Evolutionary conservation across 2,888 invertebrate species (phyloP).

Genomic region (Thalpophila matura): DNA sequence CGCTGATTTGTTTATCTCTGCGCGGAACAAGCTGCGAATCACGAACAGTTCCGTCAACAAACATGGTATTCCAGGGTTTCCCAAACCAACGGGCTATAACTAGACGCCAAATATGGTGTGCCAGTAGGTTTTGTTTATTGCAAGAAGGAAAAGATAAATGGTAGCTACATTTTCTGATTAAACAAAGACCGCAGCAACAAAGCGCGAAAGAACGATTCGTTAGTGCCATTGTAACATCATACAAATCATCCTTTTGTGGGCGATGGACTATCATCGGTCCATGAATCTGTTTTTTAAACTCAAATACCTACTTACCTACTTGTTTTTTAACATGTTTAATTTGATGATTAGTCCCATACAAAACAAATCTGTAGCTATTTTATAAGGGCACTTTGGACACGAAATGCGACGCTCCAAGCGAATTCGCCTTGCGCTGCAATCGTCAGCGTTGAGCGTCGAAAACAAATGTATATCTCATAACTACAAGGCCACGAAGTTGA

Average conservation of each 20-base stretch:
- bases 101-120: slow-evolving; percentile 27
- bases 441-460: too few species aligned
- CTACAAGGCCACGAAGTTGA: too few species aligned
- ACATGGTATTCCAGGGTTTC: slow-evolving; percentile 3
- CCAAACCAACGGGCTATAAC: slow-evolving; percentile 24
- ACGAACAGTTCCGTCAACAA: slow-evolving; percentile 15
- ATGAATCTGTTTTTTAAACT: not conserved
- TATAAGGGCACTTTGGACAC: too few species aligned
- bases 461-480: too few species aligned
- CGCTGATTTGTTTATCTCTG: slow-evolving; percentile 43
- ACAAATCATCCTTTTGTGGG: slow-evolving; percentile 31
- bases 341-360: not conserved
- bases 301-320: too few species aligned
- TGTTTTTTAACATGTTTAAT: slow-evolving; percentile 2
- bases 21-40: slow-evolving; percentile 2
- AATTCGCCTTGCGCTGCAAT: too few species aligned
- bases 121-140: slow-evolving; percentile 21
- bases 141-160: slow-evolving; percentile 44
- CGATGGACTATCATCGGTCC: not conserved
- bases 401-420: too few species aligned
- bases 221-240: slow-evolving; percentile 28
- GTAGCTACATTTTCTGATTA: slow-evolving; percentile 32
- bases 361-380: too few species aligned
- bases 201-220: slow-evolving; percentile 28
- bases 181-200: slow-evolving; percentile 26